Conservation (phyloP, 2,113 vertebrate genomes). For the Brachyhypopomus occidentalis region DNA sequence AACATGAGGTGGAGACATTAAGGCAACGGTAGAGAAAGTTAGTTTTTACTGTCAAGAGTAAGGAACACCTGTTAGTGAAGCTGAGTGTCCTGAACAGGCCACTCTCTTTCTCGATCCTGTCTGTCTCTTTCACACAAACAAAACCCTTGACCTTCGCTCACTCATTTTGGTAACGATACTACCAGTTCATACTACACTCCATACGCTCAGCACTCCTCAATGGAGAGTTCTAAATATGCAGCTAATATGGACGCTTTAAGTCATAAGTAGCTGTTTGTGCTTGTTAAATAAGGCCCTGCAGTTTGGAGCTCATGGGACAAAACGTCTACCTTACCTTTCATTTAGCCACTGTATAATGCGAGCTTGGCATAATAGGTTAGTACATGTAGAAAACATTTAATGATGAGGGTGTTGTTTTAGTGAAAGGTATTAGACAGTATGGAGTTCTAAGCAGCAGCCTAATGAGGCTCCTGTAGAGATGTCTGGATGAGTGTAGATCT, state of each 20-base stretch:
- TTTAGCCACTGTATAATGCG: not conserved
- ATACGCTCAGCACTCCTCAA: no score
- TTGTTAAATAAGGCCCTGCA: not conserved
- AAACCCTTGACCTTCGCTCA: not conserved
- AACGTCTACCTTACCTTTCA: not conserved
- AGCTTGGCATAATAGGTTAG: not conserved
- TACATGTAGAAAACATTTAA: not conserved
- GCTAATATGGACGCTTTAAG: not conserved
- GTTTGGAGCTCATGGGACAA: not conserved
- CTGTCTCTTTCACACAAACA: not conserved
- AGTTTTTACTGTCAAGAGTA: slow-evolving; percentile 13
- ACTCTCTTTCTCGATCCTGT: not conserved
- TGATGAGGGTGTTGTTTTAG: not conserved
- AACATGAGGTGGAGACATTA: slow-evolving; percentile 41
- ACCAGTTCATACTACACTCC: not conserved
- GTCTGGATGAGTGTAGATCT: slow-evolving; percentile 22
- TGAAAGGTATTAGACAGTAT: slow-evolving; percentile 15
- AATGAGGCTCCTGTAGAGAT: slow-evolving; percentile 26
- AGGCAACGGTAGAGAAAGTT: slow-evolving; percentile 25
- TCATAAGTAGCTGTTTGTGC: not conserved
- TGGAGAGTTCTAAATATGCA: no score
- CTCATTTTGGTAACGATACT: not conserved
- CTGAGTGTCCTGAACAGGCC: not conserved
- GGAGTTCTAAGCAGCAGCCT: slow-evolving; percentile 2
- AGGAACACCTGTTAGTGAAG: slow-evolving; percentile 43